These are phyloP conservation scores for Chondrosia reniformis DNA, from an alignment of 37 sponge, comb jelly and placozoan genomes.

Conservation along the genomic window DNA sequence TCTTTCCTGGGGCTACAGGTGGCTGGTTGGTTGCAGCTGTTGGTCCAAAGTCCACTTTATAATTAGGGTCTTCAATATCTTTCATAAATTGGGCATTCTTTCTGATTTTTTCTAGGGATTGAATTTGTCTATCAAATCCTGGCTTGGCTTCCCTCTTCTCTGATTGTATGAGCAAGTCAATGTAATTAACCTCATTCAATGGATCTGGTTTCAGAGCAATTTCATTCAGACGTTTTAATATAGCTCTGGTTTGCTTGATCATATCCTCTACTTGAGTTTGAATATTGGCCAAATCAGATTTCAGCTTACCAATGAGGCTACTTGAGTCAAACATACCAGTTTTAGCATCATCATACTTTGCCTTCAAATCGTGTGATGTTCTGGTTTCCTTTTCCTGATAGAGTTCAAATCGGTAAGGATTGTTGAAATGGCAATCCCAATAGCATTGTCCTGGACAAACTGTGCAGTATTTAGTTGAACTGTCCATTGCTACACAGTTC, in stretches of 20 bases:
- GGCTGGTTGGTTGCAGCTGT: too few relatives aligned
- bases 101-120: neutral
- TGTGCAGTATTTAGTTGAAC: constrained; percentile 6
- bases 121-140: neutral
- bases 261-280: neutral
- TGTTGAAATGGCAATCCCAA: constrained; percentile 8
- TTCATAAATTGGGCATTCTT: neutral
- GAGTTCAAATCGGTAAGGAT: neutral
- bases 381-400: neutral
- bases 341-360: neutral
- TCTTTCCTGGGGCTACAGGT: too few relatives aligned
- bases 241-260: neutral
- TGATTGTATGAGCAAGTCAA: constrained; percentile 5
- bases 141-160: neutral
- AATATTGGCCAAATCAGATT: neutral
- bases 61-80: too few relatives aligned
- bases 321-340: neutral
- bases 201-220: constrained; percentile 13
- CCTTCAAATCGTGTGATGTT: neutral
- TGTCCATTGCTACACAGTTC: constrained; percentile 8
- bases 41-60: too few relatives aligned
- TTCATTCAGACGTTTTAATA: constrained; percentile 1
- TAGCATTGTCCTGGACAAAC: constrained; percentile 1
- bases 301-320: neutral
- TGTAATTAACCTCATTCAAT: neutral